These are phyloP conservation scores for Caenorhabditis panamensis DNA, from an alignment of 2,888 invertebrate species.

Conservation along the genomic window DNA sequence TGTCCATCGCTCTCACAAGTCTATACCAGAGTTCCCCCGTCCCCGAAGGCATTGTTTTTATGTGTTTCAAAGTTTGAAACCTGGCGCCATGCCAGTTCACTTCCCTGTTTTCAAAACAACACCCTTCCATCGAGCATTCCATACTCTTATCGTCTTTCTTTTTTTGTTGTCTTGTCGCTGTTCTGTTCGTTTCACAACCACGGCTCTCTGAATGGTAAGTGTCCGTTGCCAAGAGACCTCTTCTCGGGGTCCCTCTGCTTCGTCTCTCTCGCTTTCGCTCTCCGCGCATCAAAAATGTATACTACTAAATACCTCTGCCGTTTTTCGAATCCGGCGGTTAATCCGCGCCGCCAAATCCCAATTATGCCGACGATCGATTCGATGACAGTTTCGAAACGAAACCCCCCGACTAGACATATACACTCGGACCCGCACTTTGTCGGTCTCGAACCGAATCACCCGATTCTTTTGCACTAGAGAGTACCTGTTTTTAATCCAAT, in stretches of 20 bases:
- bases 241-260: not conserved
- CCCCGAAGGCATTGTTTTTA: no score
- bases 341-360: conserved; percentile 33
- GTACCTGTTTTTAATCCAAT: conserved; percentile 56
- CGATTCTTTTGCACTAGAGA: conserved; percentile 24
- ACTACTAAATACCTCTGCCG: conserved; percentile 15
- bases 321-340: conserved; percentile 39
- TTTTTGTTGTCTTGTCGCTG: conserved; percentile 12
- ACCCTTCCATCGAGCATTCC: conserved; percentile 21
- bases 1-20: not conserved
- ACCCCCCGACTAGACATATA: conserved; percentile 12
- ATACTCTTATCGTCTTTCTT: no score
- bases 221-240: conserved; percentile 37
- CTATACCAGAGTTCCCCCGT: not conserved
- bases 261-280: no score
- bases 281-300: conserved; percentile 37
- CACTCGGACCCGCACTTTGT: conserved; percentile 27
- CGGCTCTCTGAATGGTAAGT: conserved; percentile 38
- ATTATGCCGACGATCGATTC: conserved; percentile 36
- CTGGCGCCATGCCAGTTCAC: not conserved
- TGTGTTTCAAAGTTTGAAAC: not conserved
- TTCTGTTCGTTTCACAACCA: not conserved
- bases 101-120: conserved; percentile 24
- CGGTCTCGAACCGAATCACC: not conserved
- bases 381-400: conserved; percentile 27